Base-by-base conservation (phyloP, 2,888 invertebrate species). In the Odontocolon sp. region DNA sequence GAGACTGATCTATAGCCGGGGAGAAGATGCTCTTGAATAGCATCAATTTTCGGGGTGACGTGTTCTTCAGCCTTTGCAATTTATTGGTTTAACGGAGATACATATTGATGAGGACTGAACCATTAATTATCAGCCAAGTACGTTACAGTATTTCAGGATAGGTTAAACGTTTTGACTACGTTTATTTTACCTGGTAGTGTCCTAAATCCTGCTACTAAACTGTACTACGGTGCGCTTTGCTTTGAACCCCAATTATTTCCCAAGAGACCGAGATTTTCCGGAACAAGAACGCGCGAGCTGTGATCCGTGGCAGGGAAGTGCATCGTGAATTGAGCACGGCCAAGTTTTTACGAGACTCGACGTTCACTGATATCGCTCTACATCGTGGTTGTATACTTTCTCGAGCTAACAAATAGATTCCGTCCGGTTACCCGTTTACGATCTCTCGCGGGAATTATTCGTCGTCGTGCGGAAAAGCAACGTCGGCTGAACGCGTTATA, bases 381-480 rank as follows among this genome's bases (percentile, higher is more conserved):
- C 31, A 11, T 33, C 52, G n/a, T n/a, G n/a, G n/a, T n/a, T n/a
- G 6, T 61, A 38, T 28, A 68, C 52, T 69, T 63, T 57, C 45
- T 14, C 23, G 38, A 36, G 47, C 21, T 56, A 40, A 75, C 47
- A 73, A 74, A 74, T 67, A 77, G 70, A 79, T 74, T 77, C 56
- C 28, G 69, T 67, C 61, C 57, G 50, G 63, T 74, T 77, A 40
- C 50, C 52, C 64, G 57, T 80, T 79, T 77, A 66, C 59, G 59
- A 52, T 42, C 52, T 59, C 79, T 71, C 74, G 42, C 54, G 77
- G 77, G 79, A 69, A 77, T 79, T 79, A 79, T 80, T 78, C 77
- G 73, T 70, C 71, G 54, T 26, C 38, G 28, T 36, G 31, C 52
- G 33, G 66, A 31, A 73, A 79, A 67, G 21, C 42, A 42, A 31